Conservation (phyloP, 2,797 vertebrate genomes). For the Okamejei kenojei region DNA sequence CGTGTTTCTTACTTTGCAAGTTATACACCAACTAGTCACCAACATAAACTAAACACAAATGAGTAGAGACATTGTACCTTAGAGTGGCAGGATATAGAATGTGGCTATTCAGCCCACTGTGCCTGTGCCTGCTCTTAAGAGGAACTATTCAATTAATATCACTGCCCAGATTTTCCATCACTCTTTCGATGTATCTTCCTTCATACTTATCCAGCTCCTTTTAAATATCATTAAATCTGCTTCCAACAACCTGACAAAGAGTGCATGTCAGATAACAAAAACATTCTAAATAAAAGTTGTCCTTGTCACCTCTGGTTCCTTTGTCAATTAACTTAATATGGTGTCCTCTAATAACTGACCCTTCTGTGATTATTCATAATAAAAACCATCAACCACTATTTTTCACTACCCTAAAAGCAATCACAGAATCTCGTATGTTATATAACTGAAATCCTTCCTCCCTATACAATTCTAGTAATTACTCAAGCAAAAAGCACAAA, state of each 20-base stretch:
- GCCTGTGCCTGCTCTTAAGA: background rate
- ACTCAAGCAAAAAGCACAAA: too few relatives aligned
- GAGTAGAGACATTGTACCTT: background rate
- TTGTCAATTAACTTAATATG: background rate
- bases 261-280: background rate
- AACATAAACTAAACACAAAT: background rate
- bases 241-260: background rate
- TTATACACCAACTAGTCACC: background rate
- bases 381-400: background rate
- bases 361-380: background rate
- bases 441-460: background rate
- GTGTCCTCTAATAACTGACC: background rate
- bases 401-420: background rate
- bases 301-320: background rate
- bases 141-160: background rate
- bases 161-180: background rate
- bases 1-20: background rate
- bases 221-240: background rate
- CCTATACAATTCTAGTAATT: background rate
- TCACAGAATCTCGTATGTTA: background rate
- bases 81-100: background rate
- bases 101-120: background rate
- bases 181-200: background rate
- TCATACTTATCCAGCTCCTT: background rate
- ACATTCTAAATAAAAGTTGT: background rate